Conservation (phyloP, 2,888 invertebrate genomes). For the Tetragonula carbonaria region DNA sequence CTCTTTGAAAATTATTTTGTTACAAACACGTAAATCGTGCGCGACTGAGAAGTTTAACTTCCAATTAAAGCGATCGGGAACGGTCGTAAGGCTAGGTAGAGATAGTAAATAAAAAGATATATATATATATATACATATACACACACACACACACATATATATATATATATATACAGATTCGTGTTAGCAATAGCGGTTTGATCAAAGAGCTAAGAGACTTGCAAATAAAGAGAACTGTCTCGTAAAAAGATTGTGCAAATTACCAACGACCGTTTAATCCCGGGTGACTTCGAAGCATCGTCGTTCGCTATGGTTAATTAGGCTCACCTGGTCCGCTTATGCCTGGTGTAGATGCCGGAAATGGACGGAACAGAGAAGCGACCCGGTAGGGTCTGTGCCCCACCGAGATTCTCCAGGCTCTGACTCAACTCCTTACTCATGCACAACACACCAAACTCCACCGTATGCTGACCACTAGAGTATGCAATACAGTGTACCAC, state of each 20-base stretch:
- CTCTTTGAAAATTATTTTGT: background rate
- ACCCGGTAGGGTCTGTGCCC: conserved; percentile 88
- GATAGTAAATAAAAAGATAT: conserved; percentile 47
- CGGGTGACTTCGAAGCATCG: conserved; percentile 73
- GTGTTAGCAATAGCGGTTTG: conserved; percentile 47
- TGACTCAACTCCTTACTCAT: conserved; percentile 85
- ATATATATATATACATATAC: too few species aligned
- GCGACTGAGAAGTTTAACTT: conserved; percentile 48
- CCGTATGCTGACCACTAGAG: conserved; percentile 84
- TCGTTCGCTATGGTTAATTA: conserved; percentile 71
- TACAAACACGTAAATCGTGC: conserved; percentile 40
- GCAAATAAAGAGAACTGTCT: conserved; percentile 45
- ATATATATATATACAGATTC: conserved; percentile 39
- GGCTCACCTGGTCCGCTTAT: conserved; percentile 93
- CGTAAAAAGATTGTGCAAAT: conserved; percentile 58
- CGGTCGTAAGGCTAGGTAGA: conserved; percentile 66
- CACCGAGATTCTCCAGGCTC: conserved; percentile 87
- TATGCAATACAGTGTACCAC: conserved; percentile 84
- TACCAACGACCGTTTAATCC: conserved; percentile 76
- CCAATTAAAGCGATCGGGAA: conserved; percentile 65
- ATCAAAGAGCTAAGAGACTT: conserved; percentile 52
- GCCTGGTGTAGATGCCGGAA: conserved; percentile 92
- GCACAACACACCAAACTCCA: conserved; percentile 84
- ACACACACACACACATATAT: too few species aligned
- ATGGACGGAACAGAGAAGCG: conserved; percentile 87